Percentiles rank a stretch among this genome's conserved stretches.
phyloP scores from a whole-genome alignment of 2,113 vertebrate genomes.

The Aptenodytes patagonicus region DNA sequence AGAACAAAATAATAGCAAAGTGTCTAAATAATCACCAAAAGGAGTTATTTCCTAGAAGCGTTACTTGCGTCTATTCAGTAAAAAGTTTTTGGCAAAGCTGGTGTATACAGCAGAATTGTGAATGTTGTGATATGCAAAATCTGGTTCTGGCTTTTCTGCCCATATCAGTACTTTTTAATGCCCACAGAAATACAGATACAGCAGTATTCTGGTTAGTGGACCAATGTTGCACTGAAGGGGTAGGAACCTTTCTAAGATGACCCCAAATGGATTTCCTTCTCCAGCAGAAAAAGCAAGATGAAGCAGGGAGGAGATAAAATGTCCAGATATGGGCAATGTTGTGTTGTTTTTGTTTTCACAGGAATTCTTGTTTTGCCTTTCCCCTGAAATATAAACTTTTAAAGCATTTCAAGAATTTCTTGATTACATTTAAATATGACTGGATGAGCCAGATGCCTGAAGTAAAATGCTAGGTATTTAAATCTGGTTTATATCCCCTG shows the following conservation, averaged over 20 bases:
- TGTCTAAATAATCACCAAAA: neutral
- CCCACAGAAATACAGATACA: neutral
- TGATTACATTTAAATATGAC: slow-evolving; percentile 28
- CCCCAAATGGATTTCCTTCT: neutral
- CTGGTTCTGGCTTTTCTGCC: neutral
- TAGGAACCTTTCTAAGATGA: neutral
- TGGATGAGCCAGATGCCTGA: slow-evolving; percentile 17
- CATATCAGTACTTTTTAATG: neutral
- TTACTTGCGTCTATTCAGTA: neutral
- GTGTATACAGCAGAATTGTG: neutral
- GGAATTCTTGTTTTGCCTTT: slow-evolving; percentile 29
- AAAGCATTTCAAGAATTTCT: slow-evolving; percentile 49
- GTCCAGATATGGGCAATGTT: neutral
- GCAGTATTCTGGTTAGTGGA: neutral
- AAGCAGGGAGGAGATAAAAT: neutral
- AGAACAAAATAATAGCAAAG: neutral
- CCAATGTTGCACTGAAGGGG: neutral
- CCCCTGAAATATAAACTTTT: neutral
- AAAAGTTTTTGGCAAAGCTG: neutral
- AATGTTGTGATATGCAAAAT: neutral
- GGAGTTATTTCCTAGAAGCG: neutral
- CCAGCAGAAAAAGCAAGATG: neutral
- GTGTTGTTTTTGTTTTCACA: neutral
- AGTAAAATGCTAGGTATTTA: slow-evolving; percentile 49
- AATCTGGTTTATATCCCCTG: slow-evolving; percentile 27